Base-by-base conservation (phyloP, 2,797 vertebrate genomes). In the Graptemys geographica region DNA sequence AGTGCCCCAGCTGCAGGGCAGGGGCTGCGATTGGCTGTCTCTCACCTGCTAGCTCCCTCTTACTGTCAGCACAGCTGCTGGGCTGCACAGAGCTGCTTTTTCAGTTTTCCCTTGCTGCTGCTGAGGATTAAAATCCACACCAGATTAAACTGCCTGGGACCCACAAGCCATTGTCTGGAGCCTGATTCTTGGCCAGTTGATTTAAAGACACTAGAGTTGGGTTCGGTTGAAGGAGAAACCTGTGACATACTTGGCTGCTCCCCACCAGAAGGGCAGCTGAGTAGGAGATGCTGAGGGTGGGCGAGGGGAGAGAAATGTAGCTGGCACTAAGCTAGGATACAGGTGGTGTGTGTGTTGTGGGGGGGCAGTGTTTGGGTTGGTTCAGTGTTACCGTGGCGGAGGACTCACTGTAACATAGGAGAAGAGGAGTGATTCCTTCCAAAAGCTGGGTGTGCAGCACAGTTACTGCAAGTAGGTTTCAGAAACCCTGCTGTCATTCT, bases 51-150 rank as follows among this genome's bases (percentile, higher is more conserved):
- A 85, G 74, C 78, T 93, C 37, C 37, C 74, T 83, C 49, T 23
- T 41, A n/a, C 33, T n/a, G 15, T 4, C 37, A 83, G 21, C 0
- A 0, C 0, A 62, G 56, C 53, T 79, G 25, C 27, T 55, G 53
- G 78, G 74, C n/a, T 88, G n/a, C 33, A 52, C 56, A 37, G 7
- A 15, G 79, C 33, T 44, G 37, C 31, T 76, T 89, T 83, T 87
- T 74, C 13, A 0, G 10, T 95, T 92, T 93, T 72, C 6, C 13
- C 23, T 94, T 95, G 47, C 81, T 92, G n/a, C 78, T 93, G 59
- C n/a, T 69, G 88, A 92, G 76, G 81, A 69, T 96, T 92, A 91
- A 92, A 92, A 95, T 90, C 16, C 47, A 49, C 28, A 49, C 44
- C 4, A 28, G 44, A 51, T 62, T 65, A 62, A 31, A 47, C 28